These are phyloP conservation scores for Chrysolina oricalcia DNA, from an alignment of 2,888 invertebrate genomes.

Conservation along the genomic window DNA sequence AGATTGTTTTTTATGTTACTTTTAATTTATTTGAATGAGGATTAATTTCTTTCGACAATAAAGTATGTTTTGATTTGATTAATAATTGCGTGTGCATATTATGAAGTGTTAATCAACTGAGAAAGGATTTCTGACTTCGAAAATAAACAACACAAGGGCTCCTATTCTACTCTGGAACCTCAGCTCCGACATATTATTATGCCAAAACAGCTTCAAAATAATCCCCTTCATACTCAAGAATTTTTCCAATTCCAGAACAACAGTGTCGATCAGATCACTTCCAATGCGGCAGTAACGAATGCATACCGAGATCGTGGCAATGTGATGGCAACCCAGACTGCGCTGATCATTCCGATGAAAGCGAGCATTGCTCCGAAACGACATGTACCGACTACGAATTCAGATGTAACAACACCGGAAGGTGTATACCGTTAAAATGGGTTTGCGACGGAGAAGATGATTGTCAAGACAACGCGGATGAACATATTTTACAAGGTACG, in stretches of 20 bases:
- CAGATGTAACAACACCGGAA: constrained; percentile 76
- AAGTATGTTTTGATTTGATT: too few species aligned
- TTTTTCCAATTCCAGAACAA: constrained; percentile 54
- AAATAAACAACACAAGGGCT: too few species aligned
- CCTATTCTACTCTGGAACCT: too few species aligned
- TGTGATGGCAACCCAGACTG: constrained; percentile 75
- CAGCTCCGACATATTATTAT: too few species aligned
- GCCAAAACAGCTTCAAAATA: too few species aligned
- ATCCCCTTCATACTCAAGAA: background rate
- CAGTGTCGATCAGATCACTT: constrained; percentile 72
- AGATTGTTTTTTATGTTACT: too few species aligned
- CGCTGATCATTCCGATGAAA: constrained; percentile 79
- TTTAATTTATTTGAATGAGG: too few species aligned
- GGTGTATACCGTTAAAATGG: constrained; percentile 82
- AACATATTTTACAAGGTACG: constrained; percentile 66
- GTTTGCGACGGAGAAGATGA: constrained; percentile 82
- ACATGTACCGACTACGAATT: constrained; percentile 75
- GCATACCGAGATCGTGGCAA: constrained; percentile 75
- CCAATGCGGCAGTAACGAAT: constrained; percentile 76
- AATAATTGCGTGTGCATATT: too few species aligned
- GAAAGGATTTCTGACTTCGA: too few species aligned
- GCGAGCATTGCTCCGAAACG: constrained; percentile 73
- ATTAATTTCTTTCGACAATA: too few species aligned
- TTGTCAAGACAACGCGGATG: constrained; percentile 81
- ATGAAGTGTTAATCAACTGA: too few species aligned